These are phyloP conservation scores for Ciconia nigra DNA, from an alignment of 2,797 vertebrate species.

Conservation along the genomic window DNA sequence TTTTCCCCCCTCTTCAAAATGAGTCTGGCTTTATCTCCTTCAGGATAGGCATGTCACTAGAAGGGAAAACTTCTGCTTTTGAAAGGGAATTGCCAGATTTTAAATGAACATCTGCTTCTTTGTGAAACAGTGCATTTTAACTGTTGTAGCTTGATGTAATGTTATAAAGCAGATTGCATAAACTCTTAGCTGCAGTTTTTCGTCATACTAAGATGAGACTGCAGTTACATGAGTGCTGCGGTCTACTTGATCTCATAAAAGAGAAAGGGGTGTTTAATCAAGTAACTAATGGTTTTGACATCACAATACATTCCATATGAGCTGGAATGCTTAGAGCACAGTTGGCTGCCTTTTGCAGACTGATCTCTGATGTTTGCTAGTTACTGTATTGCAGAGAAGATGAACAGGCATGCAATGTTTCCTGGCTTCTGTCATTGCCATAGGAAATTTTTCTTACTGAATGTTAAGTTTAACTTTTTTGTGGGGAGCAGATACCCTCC, in stretches of 20 bases:
- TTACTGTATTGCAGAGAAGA: background rate
- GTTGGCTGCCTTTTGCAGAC: background rate
- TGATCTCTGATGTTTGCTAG: background rate
- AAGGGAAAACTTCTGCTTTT: background rate
- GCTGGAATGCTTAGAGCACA: background rate
- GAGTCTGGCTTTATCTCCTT: background rate
- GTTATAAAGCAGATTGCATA: background rate
- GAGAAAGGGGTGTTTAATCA: background rate
- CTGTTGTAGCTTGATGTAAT: background rate
- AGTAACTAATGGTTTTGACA: background rate
- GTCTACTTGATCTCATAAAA: background rate
- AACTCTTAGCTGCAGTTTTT: background rate
- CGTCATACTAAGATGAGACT: background rate
- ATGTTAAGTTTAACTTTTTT: background rate
- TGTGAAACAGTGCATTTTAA: background rate
- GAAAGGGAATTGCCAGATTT: slow-evolving; percentile 9
- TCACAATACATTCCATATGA: background rate
- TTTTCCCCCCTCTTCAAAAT: background rate
- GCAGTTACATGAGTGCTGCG: background rate
- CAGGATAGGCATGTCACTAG: background rate
- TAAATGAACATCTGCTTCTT: background rate
- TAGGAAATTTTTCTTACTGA: background rate
- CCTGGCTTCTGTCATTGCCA: background rate
- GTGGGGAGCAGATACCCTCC: background rate
- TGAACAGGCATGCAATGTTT: background rate